These are phyloP conservation scores for Oryzias javanicus DNA, from an alignment of 2,113 vertebrate genomes.

Conservation along the genomic window DNA sequence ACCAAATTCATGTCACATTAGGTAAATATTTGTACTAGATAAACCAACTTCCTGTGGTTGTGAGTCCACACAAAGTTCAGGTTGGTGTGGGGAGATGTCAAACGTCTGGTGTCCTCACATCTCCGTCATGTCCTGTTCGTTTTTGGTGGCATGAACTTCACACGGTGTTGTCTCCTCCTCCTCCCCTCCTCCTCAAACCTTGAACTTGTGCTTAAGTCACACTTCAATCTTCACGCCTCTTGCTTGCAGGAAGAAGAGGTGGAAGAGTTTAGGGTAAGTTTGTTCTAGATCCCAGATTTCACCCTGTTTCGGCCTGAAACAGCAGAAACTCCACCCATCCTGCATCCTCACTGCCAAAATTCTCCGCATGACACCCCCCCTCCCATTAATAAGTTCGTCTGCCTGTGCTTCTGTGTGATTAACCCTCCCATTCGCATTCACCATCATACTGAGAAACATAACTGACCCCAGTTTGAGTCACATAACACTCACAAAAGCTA, in stretches of 20 bases:
- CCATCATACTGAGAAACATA: conserved; percentile 38
- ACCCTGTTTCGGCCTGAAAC: conserved; percentile 35
- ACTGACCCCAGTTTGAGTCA: conserved; percentile 53
- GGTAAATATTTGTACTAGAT: background rate
- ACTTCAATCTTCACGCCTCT: conserved; percentile 96
- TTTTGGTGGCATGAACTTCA: conserved; percentile 61
- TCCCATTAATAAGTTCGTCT: conserved; percentile 10
- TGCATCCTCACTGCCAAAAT: conserved; percentile 44
- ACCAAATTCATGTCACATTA: background rate
- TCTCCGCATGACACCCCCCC: conserved; percentile 50
- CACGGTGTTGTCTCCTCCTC: conserved; percentile 62
- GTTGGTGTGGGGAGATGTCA: conserved; percentile 57
- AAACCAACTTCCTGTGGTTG: background rate
- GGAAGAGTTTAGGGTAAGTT: conserved; percentile 99
- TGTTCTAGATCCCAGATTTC: conserved; percentile 61
- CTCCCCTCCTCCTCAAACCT: conserved; percentile 64
- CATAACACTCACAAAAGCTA: background rate
- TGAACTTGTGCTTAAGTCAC: conserved; percentile 85
- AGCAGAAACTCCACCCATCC: conserved; percentile 25
- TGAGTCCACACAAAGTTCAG: conserved; percentile 13
- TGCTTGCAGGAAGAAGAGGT: conserved; percentile 99
- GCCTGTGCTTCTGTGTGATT: conserved; percentile 51
- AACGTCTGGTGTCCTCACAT: conserved; percentile 56
- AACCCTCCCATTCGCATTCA: conserved; percentile 56
- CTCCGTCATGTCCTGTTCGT: conserved; percentile 57